These are phyloP conservation scores for Varanus salvator DNA, from an alignment of 2,113 vertebrate species.

Conservation along the genomic window DNA sequence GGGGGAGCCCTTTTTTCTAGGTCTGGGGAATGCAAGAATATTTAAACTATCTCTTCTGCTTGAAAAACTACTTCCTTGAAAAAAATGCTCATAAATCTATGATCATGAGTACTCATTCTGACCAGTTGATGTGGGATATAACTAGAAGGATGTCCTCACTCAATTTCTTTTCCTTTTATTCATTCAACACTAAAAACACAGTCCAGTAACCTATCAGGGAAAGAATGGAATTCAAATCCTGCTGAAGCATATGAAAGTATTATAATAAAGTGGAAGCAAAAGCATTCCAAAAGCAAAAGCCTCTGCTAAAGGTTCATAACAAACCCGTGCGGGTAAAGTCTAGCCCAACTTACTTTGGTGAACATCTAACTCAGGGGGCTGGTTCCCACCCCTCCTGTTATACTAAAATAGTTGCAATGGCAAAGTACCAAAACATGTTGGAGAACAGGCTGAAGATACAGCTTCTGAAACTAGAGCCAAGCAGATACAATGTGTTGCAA, in stretches of 20 bases:
- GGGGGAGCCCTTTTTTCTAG: neutral
- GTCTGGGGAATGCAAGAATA: conserved; percentile 1
- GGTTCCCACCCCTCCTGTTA: neutral
- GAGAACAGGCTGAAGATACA: neutral
- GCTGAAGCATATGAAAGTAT: conserved; percentile 24
- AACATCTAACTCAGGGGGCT: neutral
- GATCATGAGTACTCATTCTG: conserved; percentile 5
- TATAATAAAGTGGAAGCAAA: conserved; percentile 1
- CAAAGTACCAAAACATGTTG: neutral
- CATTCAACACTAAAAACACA: conserved; percentile 29
- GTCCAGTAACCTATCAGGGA: conserved; percentile 14
- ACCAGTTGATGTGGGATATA: conserved; percentile 42
- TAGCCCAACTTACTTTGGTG: neutral
- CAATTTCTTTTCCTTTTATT: conserved; percentile 38
- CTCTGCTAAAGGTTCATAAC: neutral
- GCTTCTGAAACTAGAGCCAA: neutral
- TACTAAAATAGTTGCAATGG: neutral
- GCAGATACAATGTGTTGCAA: neutral
- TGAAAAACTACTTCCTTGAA: conserved; percentile 31
- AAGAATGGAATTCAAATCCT: conserved; percentile 41
- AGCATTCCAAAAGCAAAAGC: neutral
- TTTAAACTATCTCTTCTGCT: conserved; percentile 52
- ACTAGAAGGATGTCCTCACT: conserved; percentile 24
- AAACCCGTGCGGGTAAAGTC: neutral
- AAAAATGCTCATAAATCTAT: conserved; percentile 23